These are phyloP conservation scores for Mythimna ferrago DNA, from an alignment of 2,888 invertebrate species.

Conservation along the genomic window DNA sequence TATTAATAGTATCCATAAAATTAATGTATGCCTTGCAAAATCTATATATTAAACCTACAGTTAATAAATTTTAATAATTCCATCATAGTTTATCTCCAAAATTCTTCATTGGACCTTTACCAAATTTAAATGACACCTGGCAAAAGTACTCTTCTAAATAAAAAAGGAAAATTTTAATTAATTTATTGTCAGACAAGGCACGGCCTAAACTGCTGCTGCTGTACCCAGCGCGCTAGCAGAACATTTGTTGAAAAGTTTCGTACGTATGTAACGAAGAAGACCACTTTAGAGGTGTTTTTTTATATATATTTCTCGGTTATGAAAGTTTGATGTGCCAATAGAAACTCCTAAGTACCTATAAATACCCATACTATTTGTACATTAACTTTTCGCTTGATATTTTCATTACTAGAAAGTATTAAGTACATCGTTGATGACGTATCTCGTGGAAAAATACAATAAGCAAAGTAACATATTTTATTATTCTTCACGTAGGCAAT, in stretches of 20 bases:
- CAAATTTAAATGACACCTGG: background rate
- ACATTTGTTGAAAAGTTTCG: too few relatives aligned
- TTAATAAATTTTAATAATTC: too few relatives aligned
- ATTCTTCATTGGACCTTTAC: background rate
- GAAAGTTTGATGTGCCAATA: background rate
- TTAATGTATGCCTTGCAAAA: background rate
- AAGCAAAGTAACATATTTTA: slow-evolving; percentile 21
- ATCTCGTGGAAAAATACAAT: slow-evolving; percentile 33
- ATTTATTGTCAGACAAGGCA: too few relatives aligned
- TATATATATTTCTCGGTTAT: background rate
- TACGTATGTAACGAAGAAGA: background rate
- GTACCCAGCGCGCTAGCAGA: too few relatives aligned
- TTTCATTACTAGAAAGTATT: background rate
- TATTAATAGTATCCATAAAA: background rate
- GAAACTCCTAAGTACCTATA: background rate
- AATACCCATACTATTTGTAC: background rate
- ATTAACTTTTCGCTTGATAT: background rate
- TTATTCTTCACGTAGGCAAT: slow-evolving; percentile 34
- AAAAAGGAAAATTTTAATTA: too few relatives aligned
- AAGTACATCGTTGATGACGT: background rate
- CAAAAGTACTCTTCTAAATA: too few relatives aligned
- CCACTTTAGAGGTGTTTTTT: background rate
- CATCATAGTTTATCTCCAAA: too few relatives aligned
- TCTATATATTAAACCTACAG: background rate
- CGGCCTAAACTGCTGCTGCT: too few relatives aligned